Evolutionary conservation across 2,888 invertebrate genomes (phyloP).

Genomic region (Drosophila borborema): DNA sequence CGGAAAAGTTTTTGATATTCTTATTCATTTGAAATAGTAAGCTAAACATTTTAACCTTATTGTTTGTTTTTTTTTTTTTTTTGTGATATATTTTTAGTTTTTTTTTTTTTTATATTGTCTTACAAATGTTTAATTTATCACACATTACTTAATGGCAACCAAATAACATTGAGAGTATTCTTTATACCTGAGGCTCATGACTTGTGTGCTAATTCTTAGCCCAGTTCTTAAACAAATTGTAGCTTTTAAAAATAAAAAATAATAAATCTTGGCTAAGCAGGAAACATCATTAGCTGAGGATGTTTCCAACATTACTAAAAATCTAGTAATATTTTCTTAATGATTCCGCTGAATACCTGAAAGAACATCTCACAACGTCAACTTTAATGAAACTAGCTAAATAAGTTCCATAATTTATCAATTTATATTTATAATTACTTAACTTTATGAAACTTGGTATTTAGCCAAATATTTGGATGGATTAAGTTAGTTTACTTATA

Average conservation of each 20-base stretch:
- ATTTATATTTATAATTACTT: too few species aligned
- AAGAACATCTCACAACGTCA: neutral
- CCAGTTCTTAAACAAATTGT: neutral
- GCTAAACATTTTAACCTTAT: too few species aligned
- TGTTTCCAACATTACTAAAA: neutral
- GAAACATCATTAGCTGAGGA: neutral
- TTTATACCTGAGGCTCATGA: neutral
- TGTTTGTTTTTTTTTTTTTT: neutral
- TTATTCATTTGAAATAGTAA: too few species aligned
- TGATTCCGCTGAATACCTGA: neutral
- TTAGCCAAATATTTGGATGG: neutral
- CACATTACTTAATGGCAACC: neutral
- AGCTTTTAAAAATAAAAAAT: neutral
- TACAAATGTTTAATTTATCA: neutral
- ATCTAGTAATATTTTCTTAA: neutral
- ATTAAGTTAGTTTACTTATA: neutral
- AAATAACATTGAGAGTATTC: neutral
- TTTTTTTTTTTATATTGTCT: neutral
- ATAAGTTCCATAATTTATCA: too few species aligned
- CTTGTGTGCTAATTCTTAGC: neutral
- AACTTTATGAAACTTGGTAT: too few species aligned
- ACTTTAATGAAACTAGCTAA: neutral
- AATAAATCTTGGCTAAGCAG: neutral
- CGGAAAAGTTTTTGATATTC: too few species aligned
- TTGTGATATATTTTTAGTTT: too few species aligned